phyloP scores from a whole-genome alignment of 2,797 vertebrate genomes.

The Thripadectes ignobilis region DNA sequence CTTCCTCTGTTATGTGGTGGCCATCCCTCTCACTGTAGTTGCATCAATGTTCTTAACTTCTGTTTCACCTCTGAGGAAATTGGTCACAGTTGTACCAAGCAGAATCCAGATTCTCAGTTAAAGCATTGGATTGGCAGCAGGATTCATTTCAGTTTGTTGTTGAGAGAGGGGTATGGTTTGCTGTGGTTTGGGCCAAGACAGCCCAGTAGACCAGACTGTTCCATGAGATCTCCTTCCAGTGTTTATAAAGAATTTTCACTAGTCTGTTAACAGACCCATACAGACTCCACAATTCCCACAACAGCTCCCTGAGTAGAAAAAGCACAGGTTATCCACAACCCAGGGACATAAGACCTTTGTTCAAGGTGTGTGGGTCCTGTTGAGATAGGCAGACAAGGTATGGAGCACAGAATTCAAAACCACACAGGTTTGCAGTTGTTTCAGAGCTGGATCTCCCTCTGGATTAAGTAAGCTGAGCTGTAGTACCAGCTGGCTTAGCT shows the following conservation, averaged over 20 bases:
- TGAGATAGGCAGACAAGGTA: neutral
- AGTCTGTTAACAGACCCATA: rapidly evolving
- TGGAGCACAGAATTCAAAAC: neutral
- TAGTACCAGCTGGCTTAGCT: neutral
- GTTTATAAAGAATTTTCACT: neutral
- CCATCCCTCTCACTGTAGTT: neutral
- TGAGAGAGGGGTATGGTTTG: neutral
- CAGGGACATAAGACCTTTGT: neutral
- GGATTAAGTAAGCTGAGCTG: neutral
- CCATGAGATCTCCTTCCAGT: neutral
- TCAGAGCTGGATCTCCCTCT: neutral
- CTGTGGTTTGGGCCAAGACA: neutral
- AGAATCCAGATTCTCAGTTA: neutral
- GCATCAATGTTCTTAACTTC: neutral
- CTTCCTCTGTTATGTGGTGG: neutral
- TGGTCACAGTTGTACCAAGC: neutral
- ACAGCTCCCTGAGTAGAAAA: neutral
- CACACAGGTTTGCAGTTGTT: neutral
- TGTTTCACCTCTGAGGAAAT: neutral
- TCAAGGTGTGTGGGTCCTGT: neutral
- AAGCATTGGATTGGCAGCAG: neutral
- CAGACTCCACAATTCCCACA: neutral
- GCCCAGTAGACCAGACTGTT: neutral
- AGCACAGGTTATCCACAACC: rapidly evolving
- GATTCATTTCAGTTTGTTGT: neutral